A percentile compares a stretch with the other conserved stretches of the same genome.
phyloP scores from a whole-genome alignment of 1,140 invertebrate species.

The Drosophila pruinosa region DNA sequence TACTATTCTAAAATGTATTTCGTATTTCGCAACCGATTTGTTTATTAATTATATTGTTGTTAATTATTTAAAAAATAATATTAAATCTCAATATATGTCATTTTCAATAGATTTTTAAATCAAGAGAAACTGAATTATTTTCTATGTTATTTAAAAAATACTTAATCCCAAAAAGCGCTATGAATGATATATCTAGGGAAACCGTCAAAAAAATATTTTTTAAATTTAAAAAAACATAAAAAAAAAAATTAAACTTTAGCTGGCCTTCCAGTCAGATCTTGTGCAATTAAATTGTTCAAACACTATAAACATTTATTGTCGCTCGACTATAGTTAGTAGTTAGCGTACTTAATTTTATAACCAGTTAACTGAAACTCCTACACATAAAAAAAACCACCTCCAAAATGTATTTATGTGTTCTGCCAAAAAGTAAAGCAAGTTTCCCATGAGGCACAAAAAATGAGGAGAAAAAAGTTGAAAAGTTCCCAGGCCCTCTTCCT shows the following conservation, averaged over 20 bases:
- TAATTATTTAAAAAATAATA: no score
- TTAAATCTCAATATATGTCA: no score
- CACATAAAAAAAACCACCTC: constrained; percentile 7
- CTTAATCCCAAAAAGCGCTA: no score
- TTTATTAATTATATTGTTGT: no score
- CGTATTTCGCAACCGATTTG: background rate
- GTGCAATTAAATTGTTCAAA: background rate
- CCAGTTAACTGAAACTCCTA: constrained; percentile 22
- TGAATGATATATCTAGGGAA: no score
- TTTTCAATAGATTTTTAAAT: no score
- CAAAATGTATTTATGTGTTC: constrained; percentile 17
- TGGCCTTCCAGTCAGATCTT: background rate
- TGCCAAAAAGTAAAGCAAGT: constrained; percentile 23
- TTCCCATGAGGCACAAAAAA: constrained; percentile 48
- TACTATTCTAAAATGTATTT: background rate
- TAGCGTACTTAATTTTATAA: background rate
- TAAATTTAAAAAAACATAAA: background rate
- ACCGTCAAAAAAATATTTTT: no score
- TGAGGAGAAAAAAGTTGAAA: constrained; percentile 20
- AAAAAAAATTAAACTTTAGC: no score
- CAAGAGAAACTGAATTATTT: no score
- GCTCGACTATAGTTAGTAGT: background rate
- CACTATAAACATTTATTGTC: background rate
- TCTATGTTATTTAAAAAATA: no score
- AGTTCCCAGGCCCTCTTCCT: constrained; percentile 66